Conservation (phyloP, 2,113 vertebrate genomes). For the Thamnophis sirtalis region DNA sequence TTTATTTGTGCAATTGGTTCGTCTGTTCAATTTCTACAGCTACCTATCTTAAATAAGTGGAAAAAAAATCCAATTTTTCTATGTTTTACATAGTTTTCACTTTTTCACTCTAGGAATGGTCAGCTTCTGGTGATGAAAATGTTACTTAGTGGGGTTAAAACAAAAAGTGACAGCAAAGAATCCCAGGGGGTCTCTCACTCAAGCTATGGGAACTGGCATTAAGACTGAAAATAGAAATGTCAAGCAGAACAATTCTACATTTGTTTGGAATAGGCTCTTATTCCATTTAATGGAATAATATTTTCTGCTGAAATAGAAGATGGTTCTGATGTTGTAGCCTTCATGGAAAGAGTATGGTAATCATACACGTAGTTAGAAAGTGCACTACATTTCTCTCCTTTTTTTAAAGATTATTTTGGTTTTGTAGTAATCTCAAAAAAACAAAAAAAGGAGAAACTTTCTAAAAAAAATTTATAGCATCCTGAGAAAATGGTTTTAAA, state of each 20-base stretch:
- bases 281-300: background rate
- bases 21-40: background rate
- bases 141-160: background rate
- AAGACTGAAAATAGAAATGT: background rate
- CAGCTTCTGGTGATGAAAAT: background rate
- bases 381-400: background rate
- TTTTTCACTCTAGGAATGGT: background rate
- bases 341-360: background rate
- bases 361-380: background rate
- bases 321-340: background rate
- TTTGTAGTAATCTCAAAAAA: background rate
- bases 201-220: background rate
- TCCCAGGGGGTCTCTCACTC: background rate
- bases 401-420: too few species aligned
- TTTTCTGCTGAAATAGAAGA: background rate
- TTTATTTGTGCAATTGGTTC: background rate
- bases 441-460: background rate
- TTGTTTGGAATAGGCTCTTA: background rate
- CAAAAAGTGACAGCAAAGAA: background rate
- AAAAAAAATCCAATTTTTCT: background rate
- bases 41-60: background rate
- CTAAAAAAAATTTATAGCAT: background rate
- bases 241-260: background rate
- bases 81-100: background rate
- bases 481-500: background rate